These are phyloP conservation scores for Galbula dea DNA, from an alignment of 2,113 vertebrate species.

Conservation along the genomic window DNA sequence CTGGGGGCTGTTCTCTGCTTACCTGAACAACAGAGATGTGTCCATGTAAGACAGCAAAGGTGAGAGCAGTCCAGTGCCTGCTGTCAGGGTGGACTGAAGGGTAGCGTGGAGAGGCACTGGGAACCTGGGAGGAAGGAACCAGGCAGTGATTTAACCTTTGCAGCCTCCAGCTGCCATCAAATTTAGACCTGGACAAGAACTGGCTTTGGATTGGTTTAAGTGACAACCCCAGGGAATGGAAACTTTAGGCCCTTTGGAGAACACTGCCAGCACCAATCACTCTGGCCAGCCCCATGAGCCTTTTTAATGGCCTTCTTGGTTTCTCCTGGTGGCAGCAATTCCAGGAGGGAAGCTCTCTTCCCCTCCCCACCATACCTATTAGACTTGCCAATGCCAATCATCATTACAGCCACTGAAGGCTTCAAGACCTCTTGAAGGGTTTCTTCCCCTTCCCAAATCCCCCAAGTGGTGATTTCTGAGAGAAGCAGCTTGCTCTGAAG, in stretches of 20 bases:
- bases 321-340: neutral
- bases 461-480: neutral
- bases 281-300: neutral
- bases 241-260: neutral
- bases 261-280: neutral
- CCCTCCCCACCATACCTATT: neutral
- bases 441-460: neutral
- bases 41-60: constrained; percentile 90
- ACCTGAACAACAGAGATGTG: constrained; percentile 98
- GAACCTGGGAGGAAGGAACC: constrained; percentile 78
- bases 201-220: neutral
- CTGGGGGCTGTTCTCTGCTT: neutral
- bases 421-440: neutral
- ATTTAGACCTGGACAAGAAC: neutral
- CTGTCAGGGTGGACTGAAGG: constrained; percentile 96
- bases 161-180: neutral
- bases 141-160: neutral
- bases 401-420: neutral
- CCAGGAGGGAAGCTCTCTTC: neutral
- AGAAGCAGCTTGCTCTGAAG: neutral
- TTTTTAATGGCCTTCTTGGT: neutral
- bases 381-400: neutral
- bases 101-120: constrained; percentile 80
- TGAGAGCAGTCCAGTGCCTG: constrained; percentile 91
- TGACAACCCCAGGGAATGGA: neutral